A percentile compares a stretch with the other conserved stretches of the same genome.
Conservation (phyloP, 1,140 invertebrate species). For the Cephus cinctus region DNA sequence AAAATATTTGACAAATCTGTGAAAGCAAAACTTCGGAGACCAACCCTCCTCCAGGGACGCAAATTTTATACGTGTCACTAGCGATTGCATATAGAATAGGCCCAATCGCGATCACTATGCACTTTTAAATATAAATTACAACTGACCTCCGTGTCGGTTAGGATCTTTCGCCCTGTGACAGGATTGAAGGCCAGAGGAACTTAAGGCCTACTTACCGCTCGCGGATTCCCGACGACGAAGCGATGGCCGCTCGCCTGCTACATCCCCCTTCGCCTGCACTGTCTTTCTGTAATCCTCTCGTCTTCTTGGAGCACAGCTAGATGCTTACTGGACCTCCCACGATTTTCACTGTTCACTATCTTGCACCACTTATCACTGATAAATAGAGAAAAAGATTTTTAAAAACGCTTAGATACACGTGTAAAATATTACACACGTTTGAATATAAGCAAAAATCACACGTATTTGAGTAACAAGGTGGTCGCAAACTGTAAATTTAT, state of each 20-base stretch:
- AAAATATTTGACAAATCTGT: too few species aligned
- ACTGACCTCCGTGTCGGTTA: neutral
- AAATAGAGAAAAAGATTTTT: constrained; percentile 8
- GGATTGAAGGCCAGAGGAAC: constrained; percentile 13
- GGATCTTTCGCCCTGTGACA: constrained; percentile 8
- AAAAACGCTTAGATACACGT: constrained; percentile 15
- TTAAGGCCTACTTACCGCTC: constrained; percentile 19
- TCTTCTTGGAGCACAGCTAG: neutral
- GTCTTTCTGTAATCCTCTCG: neutral
- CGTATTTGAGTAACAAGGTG: constrained; percentile 21
- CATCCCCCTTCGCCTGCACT: neutral
- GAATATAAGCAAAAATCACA: constrained; percentile 23
- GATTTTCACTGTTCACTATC: too few species aligned
- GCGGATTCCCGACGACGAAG: constrained; percentile 30
- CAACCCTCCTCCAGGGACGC: too few species aligned
- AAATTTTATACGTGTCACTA: too few species aligned
- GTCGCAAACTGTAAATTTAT: neutral
- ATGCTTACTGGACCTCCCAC: too few species aligned
- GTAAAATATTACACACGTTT: constrained; percentile 8
- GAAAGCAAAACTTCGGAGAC: too few species aligned
- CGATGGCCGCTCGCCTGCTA: constrained; percentile 21
- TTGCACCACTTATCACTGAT: too few species aligned
- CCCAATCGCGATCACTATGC: constrained; percentile 3
- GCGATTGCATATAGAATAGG: constrained; percentile 17
- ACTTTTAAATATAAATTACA: constrained; percentile 12